phyloP scores from a whole-genome alignment of 2,113 vertebrate genomes.

The Pogona vitticeps region DNA sequence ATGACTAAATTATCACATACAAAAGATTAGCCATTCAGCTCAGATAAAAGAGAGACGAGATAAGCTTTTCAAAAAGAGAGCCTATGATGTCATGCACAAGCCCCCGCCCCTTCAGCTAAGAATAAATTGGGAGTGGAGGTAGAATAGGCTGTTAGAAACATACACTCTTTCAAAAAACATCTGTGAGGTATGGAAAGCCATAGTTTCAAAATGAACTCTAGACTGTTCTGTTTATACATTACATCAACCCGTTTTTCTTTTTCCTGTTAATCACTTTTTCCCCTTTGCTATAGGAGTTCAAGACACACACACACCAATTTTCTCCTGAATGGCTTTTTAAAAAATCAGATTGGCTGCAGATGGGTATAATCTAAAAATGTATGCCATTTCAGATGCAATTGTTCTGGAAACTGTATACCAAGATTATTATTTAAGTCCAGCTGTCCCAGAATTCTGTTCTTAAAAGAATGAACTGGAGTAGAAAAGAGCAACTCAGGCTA shows the following conservation, averaged over 20 bases:
- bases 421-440: neutral
- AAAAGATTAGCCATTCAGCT: neutral
- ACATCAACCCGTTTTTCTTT: neutral
- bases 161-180: neutral
- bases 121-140: neutral
- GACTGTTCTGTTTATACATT: neutral
- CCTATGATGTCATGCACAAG: neutral
- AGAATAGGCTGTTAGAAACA: neutral
- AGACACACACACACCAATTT: too few relatives aligned
- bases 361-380: neutral
- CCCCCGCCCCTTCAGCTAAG: neutral
- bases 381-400: neutral
- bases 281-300: neutral
- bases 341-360: neutral
- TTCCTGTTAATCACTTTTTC: neutral
- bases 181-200: neutral
- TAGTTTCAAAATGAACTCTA: neutral
- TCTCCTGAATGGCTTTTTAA: too few relatives aligned
- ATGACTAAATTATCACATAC: neutral
- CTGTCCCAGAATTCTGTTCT: neutral
- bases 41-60: neutral
- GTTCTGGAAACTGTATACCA: neutral
- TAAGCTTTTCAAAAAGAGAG: neutral
- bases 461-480: neutral
- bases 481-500: neutral